Base-by-base conservation (phyloP, 2,888 invertebrate genomes). In the Apantesis nais region DNA sequence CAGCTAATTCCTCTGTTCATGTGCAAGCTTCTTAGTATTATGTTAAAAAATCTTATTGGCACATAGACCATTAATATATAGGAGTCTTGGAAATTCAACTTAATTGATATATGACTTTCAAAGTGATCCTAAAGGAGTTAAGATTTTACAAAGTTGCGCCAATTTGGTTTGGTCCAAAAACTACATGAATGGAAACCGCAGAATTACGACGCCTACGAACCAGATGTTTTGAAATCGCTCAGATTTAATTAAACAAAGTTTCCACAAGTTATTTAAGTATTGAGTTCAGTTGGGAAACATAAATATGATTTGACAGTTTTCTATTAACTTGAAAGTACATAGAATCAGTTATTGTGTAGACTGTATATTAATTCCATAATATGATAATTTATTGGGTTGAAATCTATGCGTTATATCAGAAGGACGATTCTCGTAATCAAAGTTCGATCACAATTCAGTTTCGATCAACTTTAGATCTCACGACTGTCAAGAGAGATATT, bases 171-270 rank as follows among this genome's bases (percentile, higher is more conserved):
- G 71, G 67, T 66, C 72, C 76, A 71, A 75, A 78, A 78, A 80
- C 80, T 77, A 80, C 66, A 69, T 72, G 77, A 76, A 82, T 83
- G 80, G 79, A 83, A 82, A 78, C 83, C 85, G 75, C 85, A 74
- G 78, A 80, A 82, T 75, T 78, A 75, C 81, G 73, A 72, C 68
- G 71, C 75, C 74, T 74, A 75, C 76, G 66, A 77, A 85, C 81
- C 89, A 90, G 89, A 88, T 90, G 90, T 88, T 90, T 89, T 87
- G 84, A 86, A 90, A 90, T 86, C 87, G 86, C 82, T 82, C 77
- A 88, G 89, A 91, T 90, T 90, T 91, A 90, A 91, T 91, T 91
- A 90, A 89, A 88, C 82, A 83, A 90, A 90, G 83, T 90, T 88
- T 78, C 73, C 39, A 55, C 39, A 66, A 66, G 48, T 66, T 66